Evolutionary conservation across 2,797 vertebrate species (phyloP), one percentile per base, ranked within the genome.

Genomic region (Hafferia zeledoni): DNA sequence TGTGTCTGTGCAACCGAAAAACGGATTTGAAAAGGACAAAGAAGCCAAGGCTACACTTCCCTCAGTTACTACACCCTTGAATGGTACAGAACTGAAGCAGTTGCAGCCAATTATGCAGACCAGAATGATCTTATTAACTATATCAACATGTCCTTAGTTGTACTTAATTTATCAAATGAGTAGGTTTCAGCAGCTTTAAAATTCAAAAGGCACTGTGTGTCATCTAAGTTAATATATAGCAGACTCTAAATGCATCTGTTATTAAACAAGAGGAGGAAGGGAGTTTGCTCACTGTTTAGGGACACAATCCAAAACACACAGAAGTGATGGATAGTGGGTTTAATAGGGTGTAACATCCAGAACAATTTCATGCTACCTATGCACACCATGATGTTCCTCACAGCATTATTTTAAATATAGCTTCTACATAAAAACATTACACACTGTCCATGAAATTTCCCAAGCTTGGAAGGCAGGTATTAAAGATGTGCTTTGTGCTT

Each of bases 101-200:
- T 43, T 88, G 39, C 31, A 75, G 76, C 78, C 77, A 94, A 77
- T 39, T 56, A 87, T 4, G 2, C 49, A 94, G 74, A 78, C 11
- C 93, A 96, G 87, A 98, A 97, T 91, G 84, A 80, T 88, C 95
- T 91, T 95, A 85, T 88, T 97, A 98, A 96, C 92, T 96, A 71
- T 43, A 96, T 60, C 89, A 97, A 91, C 77, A 87, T 69, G 80
- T 92, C 96, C 90, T 96, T 97, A 95, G 97, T 94, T 91, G 82
- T 64, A 61, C 61, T 76, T 63, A 44, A 90, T 96, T 96, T 96
- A 97, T 95, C 95, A 93, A 97, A 97, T 94, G 78, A 98, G 67
- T 65, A 96, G 88, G 95, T 96, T 97, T 91, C 56, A 64, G 74
- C 64, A 90, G 96, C 67, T 97, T 97, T 97, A 96, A 96, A 97